These are phyloP conservation scores for Clistopyga incitator DNA, from an alignment of 2,888 invertebrate species.

Conservation along the genomic window DNA sequence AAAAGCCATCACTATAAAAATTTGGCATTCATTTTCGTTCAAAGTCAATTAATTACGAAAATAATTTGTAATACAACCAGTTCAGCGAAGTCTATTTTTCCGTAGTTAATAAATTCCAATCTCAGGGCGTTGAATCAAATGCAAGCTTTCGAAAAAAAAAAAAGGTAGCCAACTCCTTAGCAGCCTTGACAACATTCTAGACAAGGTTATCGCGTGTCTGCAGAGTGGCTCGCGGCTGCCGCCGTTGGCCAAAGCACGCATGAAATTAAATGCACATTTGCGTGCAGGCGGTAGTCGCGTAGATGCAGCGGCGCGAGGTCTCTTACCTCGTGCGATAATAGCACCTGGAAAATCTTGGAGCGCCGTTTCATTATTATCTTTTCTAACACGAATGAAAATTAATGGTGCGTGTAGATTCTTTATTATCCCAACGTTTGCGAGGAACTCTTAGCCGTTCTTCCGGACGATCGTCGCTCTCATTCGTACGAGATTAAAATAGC, in stretches of 20 bases:
- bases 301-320: conserved; percentile 24
- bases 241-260: conserved; percentile 20
- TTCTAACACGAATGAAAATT: background rate
- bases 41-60: too few relatives aligned
- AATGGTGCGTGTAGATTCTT: background rate
- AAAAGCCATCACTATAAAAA: too few relatives aligned
- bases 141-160: conserved; percentile 7
- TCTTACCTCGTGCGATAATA: conserved; percentile 40
- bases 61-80: too few relatives aligned
- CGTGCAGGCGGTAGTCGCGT: conserved; percentile 36
- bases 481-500: background rate
- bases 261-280: conserved; percentile 57
- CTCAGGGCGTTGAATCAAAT: conserved; percentile 1
- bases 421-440: background rate
- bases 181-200: conserved; percentile 74
- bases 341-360: conserved; percentile 33
- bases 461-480: background rate
- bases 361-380: background rate
- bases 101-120: background rate
- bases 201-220: conserved; percentile 75
- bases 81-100: too few relatives aligned
- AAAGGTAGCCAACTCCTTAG: conserved; percentile 28
- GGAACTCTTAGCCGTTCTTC: background rate
- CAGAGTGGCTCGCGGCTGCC: conserved; percentile 18
- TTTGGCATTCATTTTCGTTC: too few relatives aligned